Evolutionary conservation across 2,113 vertebrate genomes (phyloP).

Genomic region (Macaca fascicularis): T2T-MFA8v1.1 NC_088377.1:2417501-2418000

Average conservation of each 20-base stretch:
- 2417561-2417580: neutral
- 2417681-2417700: neutral
- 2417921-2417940: neutral
- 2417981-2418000: neutral
- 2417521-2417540: neutral
- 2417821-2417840: neutral
- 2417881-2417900: neutral
- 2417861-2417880: neutral
- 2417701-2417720: neutral
- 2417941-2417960: neutral
- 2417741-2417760: neutral
- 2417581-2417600: neutral
- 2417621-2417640: neutral
- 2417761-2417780: neutral
- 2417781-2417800: neutral
- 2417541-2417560: neutral
- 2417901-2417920: neutral
- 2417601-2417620: neutral
- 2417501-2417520: no score
- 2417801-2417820: neutral
- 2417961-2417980: neutral
- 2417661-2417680: neutral
- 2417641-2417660: neutral
- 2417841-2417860: neutral
- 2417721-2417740: neutral